Evolutionary conservation across 2,888 invertebrate species (phyloP).

Genomic region (Xestobium rufovillosum): DNA sequence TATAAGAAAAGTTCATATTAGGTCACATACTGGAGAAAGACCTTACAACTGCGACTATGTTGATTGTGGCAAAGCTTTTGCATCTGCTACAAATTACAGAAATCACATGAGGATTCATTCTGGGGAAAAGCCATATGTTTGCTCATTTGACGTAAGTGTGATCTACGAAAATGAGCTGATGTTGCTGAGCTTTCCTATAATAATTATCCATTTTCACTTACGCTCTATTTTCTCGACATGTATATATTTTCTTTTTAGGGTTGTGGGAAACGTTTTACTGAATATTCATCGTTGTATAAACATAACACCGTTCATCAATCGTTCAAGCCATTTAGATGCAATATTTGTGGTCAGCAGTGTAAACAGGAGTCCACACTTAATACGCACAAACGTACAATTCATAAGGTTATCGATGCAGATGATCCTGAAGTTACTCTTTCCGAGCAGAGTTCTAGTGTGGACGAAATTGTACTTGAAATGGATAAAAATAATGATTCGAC

Average conservation of each 20-base stretch:
- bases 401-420: constrained; percentile 43
- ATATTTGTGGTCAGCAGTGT: constrained; percentile 51
- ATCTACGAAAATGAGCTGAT: too few relatives aligned
- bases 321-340: constrained; percentile 51
- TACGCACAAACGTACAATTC: constrained; percentile 54
- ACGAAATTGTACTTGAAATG: neutral
- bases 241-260: constrained; percentile 38
- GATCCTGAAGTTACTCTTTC: constrained; percentile 37
- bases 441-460: neutral
- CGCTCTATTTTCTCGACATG: too few relatives aligned
- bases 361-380: constrained; percentile 54
- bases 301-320: constrained; percentile 57
- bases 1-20: constrained; percentile 58
- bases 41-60: constrained; percentile 55
- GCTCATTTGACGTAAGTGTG: constrained; percentile 46
- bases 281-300: constrained; percentile 62
- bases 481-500: neutral
- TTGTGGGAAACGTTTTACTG: constrained; percentile 59
- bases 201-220: too few relatives aligned
- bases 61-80: constrained; percentile 56
- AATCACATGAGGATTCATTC: constrained; percentile 63
- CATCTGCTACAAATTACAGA: constrained; percentile 61
- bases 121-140: constrained; percentile 60
- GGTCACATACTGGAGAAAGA: constrained; percentile 61
- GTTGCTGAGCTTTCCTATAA: too few relatives aligned